phyloP scores from a whole-genome alignment of 2,888 invertebrate species.

The Orthosia gracilis region DNA sequence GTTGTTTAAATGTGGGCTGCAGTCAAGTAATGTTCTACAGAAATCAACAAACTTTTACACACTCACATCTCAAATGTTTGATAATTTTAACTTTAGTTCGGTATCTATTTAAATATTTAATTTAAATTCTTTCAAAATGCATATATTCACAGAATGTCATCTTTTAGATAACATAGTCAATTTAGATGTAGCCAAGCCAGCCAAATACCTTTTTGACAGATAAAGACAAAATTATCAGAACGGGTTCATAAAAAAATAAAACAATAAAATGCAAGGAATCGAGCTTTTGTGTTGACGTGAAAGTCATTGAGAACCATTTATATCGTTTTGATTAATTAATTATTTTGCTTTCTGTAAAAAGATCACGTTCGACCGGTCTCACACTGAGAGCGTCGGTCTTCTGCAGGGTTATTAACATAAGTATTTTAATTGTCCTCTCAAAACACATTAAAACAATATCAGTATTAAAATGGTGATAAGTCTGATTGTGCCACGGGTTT shows the following conservation, averaged over 20 bases:
- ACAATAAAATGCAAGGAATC: slow-evolving; percentile 51
- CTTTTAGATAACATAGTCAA: slow-evolving; percentile 31
- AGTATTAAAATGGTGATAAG: slow-evolving; percentile 71
- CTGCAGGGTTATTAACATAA: slow-evolving; percentile 83
- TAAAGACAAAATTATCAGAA: slow-evolving; percentile 50
- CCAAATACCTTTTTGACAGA: slow-evolving; percentile 31
- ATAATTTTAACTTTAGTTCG: not conserved
- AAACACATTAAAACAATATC: slow-evolving; percentile 66
- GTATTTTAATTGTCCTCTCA: slow-evolving; percentile 84
- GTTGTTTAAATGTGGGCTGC: not conserved
- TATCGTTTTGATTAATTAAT: slow-evolving; percentile 86
- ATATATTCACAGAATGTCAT: slow-evolving; percentile 13
- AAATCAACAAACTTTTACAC: not conserved
- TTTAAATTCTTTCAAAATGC: slow-evolving; percentile 20
- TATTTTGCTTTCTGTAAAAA: slow-evolving; percentile 73
- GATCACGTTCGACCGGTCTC: slow-evolving; percentile 80
- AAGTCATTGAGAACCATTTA: slow-evolving; percentile 76
- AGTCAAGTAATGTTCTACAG: not conserved
- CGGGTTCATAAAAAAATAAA: slow-evolving; percentile 34
- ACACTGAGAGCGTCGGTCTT: slow-evolving; percentile 70
- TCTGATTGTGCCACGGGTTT: slow-evolving; percentile 71
- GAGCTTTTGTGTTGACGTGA: slow-evolving; percentile 67
- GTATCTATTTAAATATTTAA: slow-evolving; percentile 4
- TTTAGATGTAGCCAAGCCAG: slow-evolving; percentile 23
- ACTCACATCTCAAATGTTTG: not conserved